These are phyloP conservation scores for Drosophila asahinai DNA, from an alignment of 1,140 invertebrate species.

Conservation along the genomic window DNA sequence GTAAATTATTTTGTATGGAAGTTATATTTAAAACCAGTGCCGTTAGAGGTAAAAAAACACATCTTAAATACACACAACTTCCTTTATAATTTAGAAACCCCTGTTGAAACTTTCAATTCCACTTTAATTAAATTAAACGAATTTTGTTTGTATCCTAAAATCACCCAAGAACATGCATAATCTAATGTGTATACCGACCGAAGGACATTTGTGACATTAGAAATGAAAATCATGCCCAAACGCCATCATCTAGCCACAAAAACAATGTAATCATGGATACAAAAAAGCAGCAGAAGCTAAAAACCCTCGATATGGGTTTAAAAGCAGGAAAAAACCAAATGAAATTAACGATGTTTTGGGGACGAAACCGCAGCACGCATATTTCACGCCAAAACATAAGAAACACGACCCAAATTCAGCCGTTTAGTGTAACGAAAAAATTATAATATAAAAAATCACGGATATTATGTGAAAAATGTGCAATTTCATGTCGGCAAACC, in stretches of 20 bases:
- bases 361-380: slow-evolving; percentile 54
- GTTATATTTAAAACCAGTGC: background rate
- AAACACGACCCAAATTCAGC: slow-evolving; percentile 63
- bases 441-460: slow-evolving; percentile 27
- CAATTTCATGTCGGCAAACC: slow-evolving; percentile 71
- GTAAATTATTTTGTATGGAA: background rate
- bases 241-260: background rate
- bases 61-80: background rate
- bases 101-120: too few relatives aligned
- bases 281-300: slow-evolving; percentile 17
- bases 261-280: slow-evolving; percentile 14
- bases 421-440: slow-evolving; percentile 48
- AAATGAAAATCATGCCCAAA: slow-evolving; percentile 21
- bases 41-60: background rate
- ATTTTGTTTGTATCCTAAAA: background rate
- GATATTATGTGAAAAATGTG: slow-evolving; percentile 80
- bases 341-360: slow-evolving; percentile 39
- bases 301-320: slow-evolving; percentile 67
- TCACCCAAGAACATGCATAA: background rate
- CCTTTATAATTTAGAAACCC: background rate
- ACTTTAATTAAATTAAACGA: background rate
- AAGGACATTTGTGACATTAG: slow-evolving; percentile 16
- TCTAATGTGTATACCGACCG: background rate
- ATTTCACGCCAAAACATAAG: slow-evolving; percentile 56
- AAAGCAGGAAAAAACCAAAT: slow-evolving; percentile 25